Evolutionary conservation across 2,888 invertebrate genomes (phyloP), one percentile per base, ranked within the genome.

Genomic region (Girardia tigrina): DNA sequence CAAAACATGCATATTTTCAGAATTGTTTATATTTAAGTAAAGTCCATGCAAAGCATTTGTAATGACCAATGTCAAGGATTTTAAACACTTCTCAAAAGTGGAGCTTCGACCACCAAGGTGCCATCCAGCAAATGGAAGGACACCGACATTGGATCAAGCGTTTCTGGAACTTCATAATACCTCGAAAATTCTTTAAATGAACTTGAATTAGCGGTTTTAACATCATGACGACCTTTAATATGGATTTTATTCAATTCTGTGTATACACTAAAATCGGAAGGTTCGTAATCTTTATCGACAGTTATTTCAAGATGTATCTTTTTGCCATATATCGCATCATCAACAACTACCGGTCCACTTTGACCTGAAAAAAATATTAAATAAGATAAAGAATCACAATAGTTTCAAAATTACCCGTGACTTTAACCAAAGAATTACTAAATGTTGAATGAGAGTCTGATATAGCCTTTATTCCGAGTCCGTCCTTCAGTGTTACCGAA

Each of bases 161-260:
- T 79, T 56, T 82, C 82, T 0, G 84, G 84, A 27, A 84, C 79
- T 77, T 83, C 84, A 77, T 83, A 84, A 77, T 84, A 82, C 76
- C 82, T 82, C 77, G 82, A 83, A 77, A 84, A 83, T 76, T 83
- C 82, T 75, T 82, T 82, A 77, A 82, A 81, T 73, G 83, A 79
- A 16, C 82, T 81, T 27, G 82, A 78, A 6, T 82, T 82, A 1
- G 80, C 80, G 12, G 79, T 79, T 77, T 81, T 81, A 78, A 82
- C 83, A 75, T 83, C 83, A 77, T 82, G 83, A 71, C 81, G 80
- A 0, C 83, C 84, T 71, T 81, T 81, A 16, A 84, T 82, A 56
- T 82, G 79, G 42, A 84, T 78, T 78, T 83, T 83, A 78, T 80
- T 79, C 74, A 83, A 82, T 78, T 82, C 81, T 1, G 83, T 83